Evolutionary conservation across 2,888 invertebrate genomes (phyloP).

Genomic region (Ophion ventricosus): DNA sequence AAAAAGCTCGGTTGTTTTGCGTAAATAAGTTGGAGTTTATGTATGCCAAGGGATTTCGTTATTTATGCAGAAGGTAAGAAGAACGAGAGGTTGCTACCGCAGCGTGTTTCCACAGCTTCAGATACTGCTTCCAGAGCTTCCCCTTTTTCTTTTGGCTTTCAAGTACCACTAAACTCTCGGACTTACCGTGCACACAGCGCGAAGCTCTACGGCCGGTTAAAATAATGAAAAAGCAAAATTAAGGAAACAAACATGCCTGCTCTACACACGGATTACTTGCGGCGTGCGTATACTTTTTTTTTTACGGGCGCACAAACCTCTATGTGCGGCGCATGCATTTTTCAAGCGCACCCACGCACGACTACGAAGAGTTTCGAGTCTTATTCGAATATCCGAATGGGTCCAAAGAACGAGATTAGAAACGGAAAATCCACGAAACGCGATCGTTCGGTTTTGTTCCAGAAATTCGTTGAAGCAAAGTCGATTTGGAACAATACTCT

Average conservation of each 20-base stretch:
- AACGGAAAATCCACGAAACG: conserved; percentile 9
- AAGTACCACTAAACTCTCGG: not conserved
- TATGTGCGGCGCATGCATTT: not conserved
- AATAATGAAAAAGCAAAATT: conserved; percentile 4
- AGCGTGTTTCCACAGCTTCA: not conserved
- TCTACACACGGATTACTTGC: not conserved
- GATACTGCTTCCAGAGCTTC: conserved; percentile 4
- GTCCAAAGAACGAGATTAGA: conserved; percentile 42
- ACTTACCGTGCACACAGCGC: conserved; percentile 15
- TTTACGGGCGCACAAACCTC: too few relatives aligned
- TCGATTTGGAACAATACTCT: not conserved
- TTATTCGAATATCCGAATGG: too few relatives aligned
- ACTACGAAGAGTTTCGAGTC: conserved; percentile 48
- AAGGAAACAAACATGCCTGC: not conserved
- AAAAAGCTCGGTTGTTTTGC: not conserved
- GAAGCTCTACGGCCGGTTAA: conserved; percentile 17
- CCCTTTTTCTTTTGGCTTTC: conserved; percentile 17
- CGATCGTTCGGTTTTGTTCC: too few relatives aligned
- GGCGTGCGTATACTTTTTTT: not conserved
- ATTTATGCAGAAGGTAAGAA: conserved; percentile 63
- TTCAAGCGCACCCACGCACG: conserved; percentile 15
- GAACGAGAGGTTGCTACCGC: conserved; percentile 42
- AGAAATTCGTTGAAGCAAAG: not conserved
- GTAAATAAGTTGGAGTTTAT: conserved; percentile 54
- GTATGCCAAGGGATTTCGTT: conserved; percentile 60